phyloP scores from a whole-genome alignment of 2,113 vertebrate genomes.

The Gymnorhina tibicen region DNA sequence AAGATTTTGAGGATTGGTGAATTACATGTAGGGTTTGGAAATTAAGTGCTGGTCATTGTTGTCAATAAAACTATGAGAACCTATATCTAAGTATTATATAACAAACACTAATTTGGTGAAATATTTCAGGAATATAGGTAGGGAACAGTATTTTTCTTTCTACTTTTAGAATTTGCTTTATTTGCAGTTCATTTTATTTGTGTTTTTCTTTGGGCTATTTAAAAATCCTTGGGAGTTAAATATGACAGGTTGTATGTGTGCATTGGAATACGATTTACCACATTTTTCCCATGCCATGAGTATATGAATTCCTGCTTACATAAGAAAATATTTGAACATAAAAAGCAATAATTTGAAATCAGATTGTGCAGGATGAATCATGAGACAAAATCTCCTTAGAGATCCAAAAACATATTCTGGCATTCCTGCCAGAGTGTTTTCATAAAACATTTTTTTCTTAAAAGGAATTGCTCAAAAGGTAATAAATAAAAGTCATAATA shows the following conservation, averaged over 20 bases:
- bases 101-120: not conserved
- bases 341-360: constrained; percentile 55
- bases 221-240: constrained; percentile 43
- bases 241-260: constrained; percentile 2
- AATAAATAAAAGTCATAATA: not conserved
- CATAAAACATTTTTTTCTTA: constrained; percentile 34
- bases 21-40: not conserved
- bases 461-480: constrained; percentile 26
- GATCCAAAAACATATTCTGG: constrained; percentile 34
- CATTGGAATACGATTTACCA: constrained; percentile 39
- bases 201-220: constrained; percentile 39
- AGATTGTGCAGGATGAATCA: constrained; percentile 48
- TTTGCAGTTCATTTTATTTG: constrained; percentile 36
- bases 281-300: constrained; percentile 43
- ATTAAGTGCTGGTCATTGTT: not conserved
- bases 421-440: constrained; percentile 40
- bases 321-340: constrained; percentile 61
- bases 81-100: not conserved
- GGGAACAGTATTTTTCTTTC: constrained; percentile 4
- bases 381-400: constrained; percentile 36
- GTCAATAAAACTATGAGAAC: not conserved
- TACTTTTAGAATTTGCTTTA: constrained; percentile 27
- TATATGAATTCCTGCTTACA: constrained; percentile 56
- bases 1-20: not conserved
- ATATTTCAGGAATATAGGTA: not conserved